Conservation (phyloP, 37 sponge, comb jelly and placozoan species). For the Hormiphora californensis region DNA sequence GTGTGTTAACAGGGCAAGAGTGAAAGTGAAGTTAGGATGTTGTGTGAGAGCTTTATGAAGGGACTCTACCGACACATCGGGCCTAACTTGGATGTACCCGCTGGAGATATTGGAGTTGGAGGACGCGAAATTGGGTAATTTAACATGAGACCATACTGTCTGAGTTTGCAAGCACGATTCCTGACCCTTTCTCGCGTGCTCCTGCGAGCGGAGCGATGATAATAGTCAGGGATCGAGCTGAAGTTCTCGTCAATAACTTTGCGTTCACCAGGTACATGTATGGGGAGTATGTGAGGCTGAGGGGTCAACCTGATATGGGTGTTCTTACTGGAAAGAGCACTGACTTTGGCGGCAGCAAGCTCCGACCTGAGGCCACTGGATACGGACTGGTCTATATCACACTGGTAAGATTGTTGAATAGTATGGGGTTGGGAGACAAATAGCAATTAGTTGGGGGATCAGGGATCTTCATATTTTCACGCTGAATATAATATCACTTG, state of each 20-base stretch:
- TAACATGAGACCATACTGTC: neutral
- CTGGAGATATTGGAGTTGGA: slow-evolving; percentile 45
- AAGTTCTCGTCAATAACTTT: too few relatives aligned
- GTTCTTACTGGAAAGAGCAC: slow-evolving; percentile 28
- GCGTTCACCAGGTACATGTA: slow-evolving; percentile 43
- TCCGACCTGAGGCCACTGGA: slow-evolving; percentile 38
- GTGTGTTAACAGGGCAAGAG: slow-evolving; percentile 47
- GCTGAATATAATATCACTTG: too few relatives aligned
- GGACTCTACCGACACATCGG: slow-evolving; percentile 50
- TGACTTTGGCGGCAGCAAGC: slow-evolving; percentile 41
- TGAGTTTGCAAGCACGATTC: neutral
- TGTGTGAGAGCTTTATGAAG: slow-evolving; percentile 52
- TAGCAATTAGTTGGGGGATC: too few relatives aligned
- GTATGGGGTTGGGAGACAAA: too few relatives aligned
- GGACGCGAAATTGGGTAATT: slow-evolving; percentile 41
- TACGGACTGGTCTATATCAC: slow-evolving; percentile 32
- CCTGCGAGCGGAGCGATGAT: too few relatives aligned
- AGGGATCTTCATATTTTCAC: too few relatives aligned
- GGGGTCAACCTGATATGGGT: slow-evolving; percentile 30
- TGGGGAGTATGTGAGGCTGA: slow-evolving; percentile 37
- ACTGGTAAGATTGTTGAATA: neutral
- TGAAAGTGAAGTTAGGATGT: slow-evolving; percentile 44
- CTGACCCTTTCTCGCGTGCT: too few relatives aligned
- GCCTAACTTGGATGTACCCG: slow-evolving; percentile 37
- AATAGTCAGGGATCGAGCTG: too few relatives aligned